Evolutionary conservation across 2,888 invertebrate species (phyloP).

Genomic region (Eupsilia transversa): DNA sequence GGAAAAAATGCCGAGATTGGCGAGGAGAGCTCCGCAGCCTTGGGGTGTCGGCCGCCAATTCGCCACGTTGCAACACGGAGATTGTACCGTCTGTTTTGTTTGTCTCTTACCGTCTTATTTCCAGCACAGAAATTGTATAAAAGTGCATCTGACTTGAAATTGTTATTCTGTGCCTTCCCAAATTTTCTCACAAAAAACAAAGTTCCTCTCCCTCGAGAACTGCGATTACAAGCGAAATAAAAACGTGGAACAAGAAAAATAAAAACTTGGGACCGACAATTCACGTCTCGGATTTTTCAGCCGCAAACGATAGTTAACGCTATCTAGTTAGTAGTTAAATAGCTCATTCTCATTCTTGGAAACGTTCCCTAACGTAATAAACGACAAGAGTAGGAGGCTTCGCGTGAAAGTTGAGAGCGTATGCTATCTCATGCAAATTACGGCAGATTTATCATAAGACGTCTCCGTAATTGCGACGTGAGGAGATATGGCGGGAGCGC

Average conservation of each 20-base stretch:
- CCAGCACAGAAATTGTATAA: slow-evolving; percentile 84
- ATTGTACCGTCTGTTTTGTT: slow-evolving; percentile 89
- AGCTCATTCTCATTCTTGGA: slow-evolving; percentile 89
- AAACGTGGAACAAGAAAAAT: slow-evolving; percentile 61
- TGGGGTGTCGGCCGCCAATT: slow-evolving; percentile 86
- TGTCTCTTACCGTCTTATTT: slow-evolving; percentile 88
- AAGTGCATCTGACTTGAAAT: slow-evolving; percentile 82
- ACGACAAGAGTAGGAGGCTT: slow-evolving; percentile 89
- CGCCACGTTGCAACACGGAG: slow-evolving; percentile 87
- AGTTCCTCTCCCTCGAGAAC: slow-evolving; percentile 65
- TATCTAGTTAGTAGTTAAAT: slow-evolving; percentile 88
- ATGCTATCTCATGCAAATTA: slow-evolving; percentile 91
- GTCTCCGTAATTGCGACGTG: slow-evolving; percentile 91
- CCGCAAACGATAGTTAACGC: slow-evolving; percentile 81
- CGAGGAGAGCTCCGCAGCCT: slow-evolving; percentile 82
- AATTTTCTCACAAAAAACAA: slow-evolving; percentile 73
- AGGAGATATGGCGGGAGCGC: slow-evolving; percentile 89
- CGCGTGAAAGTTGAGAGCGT: slow-evolving; percentile 90
- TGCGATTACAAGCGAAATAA: slow-evolving; percentile 66
- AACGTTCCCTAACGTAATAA: slow-evolving; percentile 90
- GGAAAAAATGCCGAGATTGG: slow-evolving; percentile 88
- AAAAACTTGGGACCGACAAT: slow-evolving; percentile 66
- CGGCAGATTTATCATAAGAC: slow-evolving; percentile 91
- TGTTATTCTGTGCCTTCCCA: slow-evolving; percentile 80
- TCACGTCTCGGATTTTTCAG: slow-evolving; percentile 71